Evolutionary conservation across 2,888 invertebrate species (phyloP).

Genomic region (Torymus texanus): DNA sequence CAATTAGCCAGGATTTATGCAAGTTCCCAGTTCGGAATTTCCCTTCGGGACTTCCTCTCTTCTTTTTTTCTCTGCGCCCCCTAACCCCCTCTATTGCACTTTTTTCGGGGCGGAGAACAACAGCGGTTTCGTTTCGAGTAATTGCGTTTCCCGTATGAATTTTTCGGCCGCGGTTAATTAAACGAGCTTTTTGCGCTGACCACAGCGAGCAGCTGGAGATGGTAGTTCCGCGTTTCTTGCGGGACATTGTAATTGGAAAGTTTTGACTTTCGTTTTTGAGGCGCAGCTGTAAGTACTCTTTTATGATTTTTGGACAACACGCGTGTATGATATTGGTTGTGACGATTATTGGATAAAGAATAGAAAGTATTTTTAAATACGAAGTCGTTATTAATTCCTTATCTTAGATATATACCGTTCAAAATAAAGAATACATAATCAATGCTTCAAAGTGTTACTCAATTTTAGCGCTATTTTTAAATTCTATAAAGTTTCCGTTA

Average conservation of each 20-base stretch:
- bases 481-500: too few species aligned
- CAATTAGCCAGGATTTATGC: slow-evolving; percentile 54
- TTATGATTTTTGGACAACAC: too few species aligned
- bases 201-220: too few species aligned
- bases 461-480: too few species aligned
- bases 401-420: too few species aligned
- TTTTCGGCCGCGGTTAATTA: slow-evolving; percentile 40
- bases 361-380: too few species aligned
- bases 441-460: too few species aligned
- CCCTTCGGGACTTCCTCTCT: background rate
- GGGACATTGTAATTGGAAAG: slow-evolving; percentile 14
- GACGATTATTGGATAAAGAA: too few species aligned
- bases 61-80: slow-evolving; percentile 4
- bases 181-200: background rate
- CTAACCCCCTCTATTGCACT: background rate
- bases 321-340: too few species aligned
- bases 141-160: slow-evolving; percentile 41
- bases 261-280: background rate
- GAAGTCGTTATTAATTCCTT: too few species aligned
- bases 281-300: too few species aligned
- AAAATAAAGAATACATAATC: too few species aligned
- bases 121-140: slow-evolving; percentile 6
- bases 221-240: background rate
- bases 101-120: background rate
- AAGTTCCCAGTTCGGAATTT: slow-evolving; percentile 50